Percentiles rank a stretch among this genome's conserved stretches.
Evolutionary conservation across 2,888 invertebrate species (phyloP).

Genomic region (Nemoura dubitans): DNA sequence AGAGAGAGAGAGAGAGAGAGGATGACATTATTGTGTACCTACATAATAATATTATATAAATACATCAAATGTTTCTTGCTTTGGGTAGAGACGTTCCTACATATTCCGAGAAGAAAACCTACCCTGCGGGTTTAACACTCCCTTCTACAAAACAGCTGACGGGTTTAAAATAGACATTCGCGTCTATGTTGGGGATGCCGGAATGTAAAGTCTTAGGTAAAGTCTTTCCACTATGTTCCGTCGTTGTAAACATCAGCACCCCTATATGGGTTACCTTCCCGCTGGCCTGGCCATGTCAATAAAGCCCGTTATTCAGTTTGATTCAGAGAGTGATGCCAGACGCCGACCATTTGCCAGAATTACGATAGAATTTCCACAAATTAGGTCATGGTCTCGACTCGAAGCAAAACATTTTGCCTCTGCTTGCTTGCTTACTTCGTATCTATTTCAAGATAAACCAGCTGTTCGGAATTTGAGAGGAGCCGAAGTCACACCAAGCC

Average conservation of each 20-base stretch:
- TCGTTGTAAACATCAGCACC: neutral
- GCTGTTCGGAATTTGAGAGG: neutral
- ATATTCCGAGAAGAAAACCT: no score
- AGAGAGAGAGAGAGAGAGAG: no score
- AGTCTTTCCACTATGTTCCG: neutral
- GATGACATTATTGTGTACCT: no score
- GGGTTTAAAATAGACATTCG: neutral
- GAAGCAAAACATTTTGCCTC: neutral
- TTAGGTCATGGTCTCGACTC: neutral
- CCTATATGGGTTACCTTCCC: neutral
- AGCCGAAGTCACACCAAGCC: no score
- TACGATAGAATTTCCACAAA: neutral
- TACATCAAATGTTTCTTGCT: no score
- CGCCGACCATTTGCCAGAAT: neutral
- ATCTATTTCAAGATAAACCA: conserved; percentile 7
- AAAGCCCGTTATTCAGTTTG: no score
- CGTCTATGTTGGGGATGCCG: neutral
- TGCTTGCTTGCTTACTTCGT: neutral
- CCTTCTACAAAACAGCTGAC: neutral
- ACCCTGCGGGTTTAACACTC: neutral
- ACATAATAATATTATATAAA: no score
- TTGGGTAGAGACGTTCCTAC: no score
- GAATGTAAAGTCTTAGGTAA: no score
- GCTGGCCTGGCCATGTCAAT: neutral
- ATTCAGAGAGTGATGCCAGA: neutral